Conservation (phyloP, 37 sponge, comb jelly and placozoan genomes). For the Chondrosia reniformis region DNA sequence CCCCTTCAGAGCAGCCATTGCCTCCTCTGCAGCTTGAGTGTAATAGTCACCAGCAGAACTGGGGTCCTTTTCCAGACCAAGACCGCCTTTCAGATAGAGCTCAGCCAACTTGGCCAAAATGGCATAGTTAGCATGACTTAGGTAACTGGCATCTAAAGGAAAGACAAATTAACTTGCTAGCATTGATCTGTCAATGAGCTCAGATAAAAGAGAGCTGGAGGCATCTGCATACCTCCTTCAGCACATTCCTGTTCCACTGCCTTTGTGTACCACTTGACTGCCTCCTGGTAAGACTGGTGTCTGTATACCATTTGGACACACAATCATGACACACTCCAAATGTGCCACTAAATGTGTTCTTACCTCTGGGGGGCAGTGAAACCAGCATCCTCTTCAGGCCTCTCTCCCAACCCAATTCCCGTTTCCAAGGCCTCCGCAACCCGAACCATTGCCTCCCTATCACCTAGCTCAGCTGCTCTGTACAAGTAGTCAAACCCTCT, state of each 20-base stretch:
- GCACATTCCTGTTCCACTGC: conserved; percentile 31
- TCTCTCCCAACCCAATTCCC: conserved; percentile 21
- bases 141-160: too few relatives aligned
- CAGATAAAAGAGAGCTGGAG: too few relatives aligned
- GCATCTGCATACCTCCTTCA: neutral
- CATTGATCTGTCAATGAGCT: too few relatives aligned
- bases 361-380: neutral
- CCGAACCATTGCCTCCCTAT: conserved; percentile 49
- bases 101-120: conserved; percentile 65
- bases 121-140: conserved; percentile 52
- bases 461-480: conserved; percentile 48
- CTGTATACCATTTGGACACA: neutral
- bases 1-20: conserved; percentile 83
- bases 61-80: conserved; percentile 30
- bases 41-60: conserved; percentile 69
- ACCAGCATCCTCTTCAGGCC: neutral
- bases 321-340: neutral
- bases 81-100: conserved; percentile 48
- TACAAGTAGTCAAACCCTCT: conserved; percentile 43
- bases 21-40: conserved; percentile 76
- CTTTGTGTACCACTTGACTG: conserved; percentile 57
- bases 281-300: conserved; percentile 29
- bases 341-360: neutral
- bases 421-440: conserved; percentile 48
- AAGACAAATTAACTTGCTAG: too few relatives aligned